phyloP scores from a whole-genome alignment of 2,797 vertebrate genomes.

The Pteropus rufus region DNA sequence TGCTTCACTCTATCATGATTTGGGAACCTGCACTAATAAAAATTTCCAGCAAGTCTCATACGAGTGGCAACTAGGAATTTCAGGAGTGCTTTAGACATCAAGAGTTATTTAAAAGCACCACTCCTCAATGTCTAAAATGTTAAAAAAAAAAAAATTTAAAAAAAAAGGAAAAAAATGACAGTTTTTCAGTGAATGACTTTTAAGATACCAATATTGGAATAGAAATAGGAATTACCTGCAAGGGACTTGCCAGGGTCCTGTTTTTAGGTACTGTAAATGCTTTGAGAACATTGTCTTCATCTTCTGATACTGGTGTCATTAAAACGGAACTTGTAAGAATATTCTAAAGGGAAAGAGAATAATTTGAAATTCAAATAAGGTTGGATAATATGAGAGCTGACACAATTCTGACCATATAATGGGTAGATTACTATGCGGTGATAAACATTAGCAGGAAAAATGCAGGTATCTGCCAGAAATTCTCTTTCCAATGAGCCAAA shows the following conservation, averaged over 20 bases:
- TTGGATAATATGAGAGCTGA: not conserved
- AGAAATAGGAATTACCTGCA: slow-evolving; percentile 83
- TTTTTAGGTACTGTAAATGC: slow-evolving; percentile 88
- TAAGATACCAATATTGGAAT: slow-evolving; percentile 12
- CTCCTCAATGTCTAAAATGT: not conserved
- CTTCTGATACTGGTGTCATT: slow-evolving; percentile 88
- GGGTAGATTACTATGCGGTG: not conserved
- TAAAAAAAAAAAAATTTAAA: too few species aligned
- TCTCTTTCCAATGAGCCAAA: not conserved
- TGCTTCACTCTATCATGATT: slow-evolving; percentile 9
- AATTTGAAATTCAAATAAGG: slow-evolving; percentile 63
- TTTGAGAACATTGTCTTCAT: slow-evolving; percentile 91
- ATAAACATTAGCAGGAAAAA: not conserved
- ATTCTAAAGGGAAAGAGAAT: slow-evolving; percentile 84
- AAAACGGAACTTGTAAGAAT: slow-evolving; percentile 94
- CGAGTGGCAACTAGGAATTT: not conserved
- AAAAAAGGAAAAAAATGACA: not conserved
- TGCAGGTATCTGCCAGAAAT: not conserved
- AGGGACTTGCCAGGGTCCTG: slow-evolving; percentile 86
- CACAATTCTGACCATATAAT: not conserved
- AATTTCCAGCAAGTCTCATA: not conserved
- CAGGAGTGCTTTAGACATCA: not conserved
- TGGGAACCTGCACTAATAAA: not conserved
- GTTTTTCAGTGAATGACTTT: not conserved
- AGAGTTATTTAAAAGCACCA: slow-evolving; percentile 23